phyloP scores from a whole-genome alignment of 2,888 invertebrate genomes.

The Ariolimax columbianus region DNA sequence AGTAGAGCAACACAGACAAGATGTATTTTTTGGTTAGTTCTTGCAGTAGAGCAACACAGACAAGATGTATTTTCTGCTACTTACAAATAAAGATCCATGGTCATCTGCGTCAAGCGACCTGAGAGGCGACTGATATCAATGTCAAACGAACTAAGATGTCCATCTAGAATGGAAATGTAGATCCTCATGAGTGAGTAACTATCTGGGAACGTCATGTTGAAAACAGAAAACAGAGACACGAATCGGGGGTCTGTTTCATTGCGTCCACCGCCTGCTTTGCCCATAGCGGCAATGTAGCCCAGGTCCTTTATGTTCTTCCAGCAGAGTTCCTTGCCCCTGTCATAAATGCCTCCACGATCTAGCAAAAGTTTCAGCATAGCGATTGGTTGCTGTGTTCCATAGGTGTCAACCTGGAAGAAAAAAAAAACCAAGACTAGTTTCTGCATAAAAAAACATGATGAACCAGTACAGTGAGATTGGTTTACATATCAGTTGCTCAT shows the following conservation, averaged over 20 bases:
- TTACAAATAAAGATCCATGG: conserved; percentile 90
- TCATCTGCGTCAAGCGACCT: conserved; percentile 86
- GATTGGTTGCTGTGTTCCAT: conserved; percentile 95
- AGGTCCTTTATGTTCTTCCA: conserved; percentile 93
- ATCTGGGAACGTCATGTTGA: conserved; percentile 91
- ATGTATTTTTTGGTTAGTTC: no score
- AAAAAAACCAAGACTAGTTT: background rate
- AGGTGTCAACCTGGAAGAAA: conserved; percentile 83
- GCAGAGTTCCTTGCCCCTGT: conserved; percentile 90
- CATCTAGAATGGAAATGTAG: conserved; percentile 88
- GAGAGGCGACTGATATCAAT: conserved; percentile 84
- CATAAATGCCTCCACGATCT: conserved; percentile 92
- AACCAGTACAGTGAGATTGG: no score
- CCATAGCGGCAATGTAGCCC: conserved; percentile 81
- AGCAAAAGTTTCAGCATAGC: conserved; percentile 92
- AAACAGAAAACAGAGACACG: conserved; percentile 91
- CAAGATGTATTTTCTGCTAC: no score
- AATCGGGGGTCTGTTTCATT: conserved; percentile 94
- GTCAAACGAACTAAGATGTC: conserved; percentile 87
- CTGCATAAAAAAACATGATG: no score
- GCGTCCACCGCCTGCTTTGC: conserved; percentile 89
- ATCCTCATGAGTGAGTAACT: conserved; percentile 88
- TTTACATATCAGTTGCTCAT: no score
- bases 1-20: no score
- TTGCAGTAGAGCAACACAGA: no score